Conservation (phyloP, 2,113 vertebrate species). For the Ptilorrhoa leucosticta region DNA sequence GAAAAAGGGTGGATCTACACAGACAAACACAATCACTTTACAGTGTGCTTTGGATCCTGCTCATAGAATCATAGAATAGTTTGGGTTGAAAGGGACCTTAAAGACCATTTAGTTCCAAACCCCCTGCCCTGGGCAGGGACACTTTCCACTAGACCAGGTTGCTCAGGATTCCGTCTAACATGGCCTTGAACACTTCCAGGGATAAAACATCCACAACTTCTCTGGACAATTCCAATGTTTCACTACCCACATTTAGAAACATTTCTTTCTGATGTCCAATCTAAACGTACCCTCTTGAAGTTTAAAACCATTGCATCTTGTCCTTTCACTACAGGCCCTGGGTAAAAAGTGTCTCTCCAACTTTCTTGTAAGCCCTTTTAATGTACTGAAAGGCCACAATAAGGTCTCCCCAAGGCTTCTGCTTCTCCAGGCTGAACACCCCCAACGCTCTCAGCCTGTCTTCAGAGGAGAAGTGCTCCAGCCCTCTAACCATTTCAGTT, state of each 20-base stretch:
- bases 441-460: background rate
- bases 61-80: background rate
- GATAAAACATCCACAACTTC: background rate
- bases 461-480: background rate
- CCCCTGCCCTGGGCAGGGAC: background rate
- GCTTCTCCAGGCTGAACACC: background rate
- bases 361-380: background rate
- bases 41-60: background rate
- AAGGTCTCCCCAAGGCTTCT: background rate
- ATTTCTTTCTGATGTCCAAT: background rate
- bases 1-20: background rate
- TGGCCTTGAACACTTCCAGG: background rate
- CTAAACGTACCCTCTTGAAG: background rate
- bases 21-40: background rate
- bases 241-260: background rate
- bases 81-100: background rate
- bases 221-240: background rate
- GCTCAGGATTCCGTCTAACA: background rate
- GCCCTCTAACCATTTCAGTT: background rate
- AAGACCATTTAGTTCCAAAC: background rate
- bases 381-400: accelerated
- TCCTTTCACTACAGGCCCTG: background rate
- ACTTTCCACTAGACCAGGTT: accelerated
- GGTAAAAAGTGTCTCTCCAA: background rate
- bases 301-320: background rate